Conservation (phyloP, 2,113 vertebrate species). For the Planiliza haematocheilus region DNA sequence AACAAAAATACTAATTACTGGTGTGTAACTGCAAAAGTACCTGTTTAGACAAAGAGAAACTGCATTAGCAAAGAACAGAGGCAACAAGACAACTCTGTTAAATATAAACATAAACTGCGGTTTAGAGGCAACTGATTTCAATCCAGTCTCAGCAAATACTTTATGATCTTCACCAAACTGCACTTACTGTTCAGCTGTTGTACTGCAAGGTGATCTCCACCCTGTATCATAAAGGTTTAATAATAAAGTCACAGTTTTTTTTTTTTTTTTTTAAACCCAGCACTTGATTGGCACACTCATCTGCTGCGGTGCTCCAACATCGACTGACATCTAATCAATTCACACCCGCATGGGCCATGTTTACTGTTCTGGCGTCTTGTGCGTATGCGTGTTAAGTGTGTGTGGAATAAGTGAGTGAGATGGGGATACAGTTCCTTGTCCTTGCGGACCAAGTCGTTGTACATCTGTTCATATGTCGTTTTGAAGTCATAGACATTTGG, state of each 20-base stretch:
- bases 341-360: background rate
- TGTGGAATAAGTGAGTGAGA: conserved; percentile 39
- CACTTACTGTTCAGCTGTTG: conserved; percentile 32
- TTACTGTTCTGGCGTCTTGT: conserved; percentile 34
- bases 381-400: conserved; percentile 13
- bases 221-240: conserved; percentile 10
- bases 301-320: conserved; percentile 23
- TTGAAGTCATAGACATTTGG: conserved; percentile 99
- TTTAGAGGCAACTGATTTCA: background rate
- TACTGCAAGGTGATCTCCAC: background rate
- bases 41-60: background rate
- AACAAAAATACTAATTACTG: background rate
- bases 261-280: conserved; percentile 10
- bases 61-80: background rate
- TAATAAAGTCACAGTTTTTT: background rate
- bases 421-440: conserved; percentile 99
- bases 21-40: background rate
- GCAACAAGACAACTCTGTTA: background rate
- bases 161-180: conserved; percentile 18
- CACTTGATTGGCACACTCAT: conserved; percentile 40
- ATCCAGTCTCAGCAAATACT: background rate
- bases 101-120: no score
- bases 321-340: conserved; percentile 7
- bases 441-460: conserved; percentile 99
- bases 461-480: conserved; percentile 99